Conservation (phyloP, 2,888 invertebrate species). For the Eupithecia inturbata region DNA sequence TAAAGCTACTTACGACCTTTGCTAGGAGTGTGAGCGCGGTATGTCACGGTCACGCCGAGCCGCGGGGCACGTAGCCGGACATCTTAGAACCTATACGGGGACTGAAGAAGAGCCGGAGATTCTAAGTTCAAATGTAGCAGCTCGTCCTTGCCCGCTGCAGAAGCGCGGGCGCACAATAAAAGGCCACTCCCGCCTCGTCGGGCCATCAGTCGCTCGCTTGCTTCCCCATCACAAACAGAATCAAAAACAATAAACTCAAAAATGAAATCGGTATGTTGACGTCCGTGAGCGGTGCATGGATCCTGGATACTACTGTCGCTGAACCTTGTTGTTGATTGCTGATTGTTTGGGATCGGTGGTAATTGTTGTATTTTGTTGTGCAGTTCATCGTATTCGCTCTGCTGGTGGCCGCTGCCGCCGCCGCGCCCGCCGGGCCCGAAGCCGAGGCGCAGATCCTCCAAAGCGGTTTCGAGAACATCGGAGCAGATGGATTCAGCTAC, state of each 20-base stretch:
- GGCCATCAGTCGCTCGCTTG: constrained; percentile 74
- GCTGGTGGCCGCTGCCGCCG: neutral
- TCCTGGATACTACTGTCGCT: neutral
- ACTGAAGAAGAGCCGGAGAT: constrained; percentile 56
- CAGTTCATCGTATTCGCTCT: neutral
- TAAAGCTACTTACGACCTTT: constrained; percentile 12
- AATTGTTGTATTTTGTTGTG: constrained; percentile 9
- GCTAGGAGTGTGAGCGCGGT: constrained; percentile 7
- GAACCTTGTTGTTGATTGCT: constrained; percentile 4
- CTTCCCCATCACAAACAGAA: constrained; percentile 56
- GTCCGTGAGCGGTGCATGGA: constrained; percentile 10
- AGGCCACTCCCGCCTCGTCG: constrained; percentile 54
- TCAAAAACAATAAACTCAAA: constrained; percentile 55
- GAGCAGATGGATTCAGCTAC: neutral
- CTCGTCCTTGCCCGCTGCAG: constrained; percentile 69
- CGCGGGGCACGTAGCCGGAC: constrained; percentile 59
- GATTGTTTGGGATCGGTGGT: constrained; percentile 17
- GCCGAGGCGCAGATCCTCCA: neutral
- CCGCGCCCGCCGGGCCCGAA: constrained; percentile 3
- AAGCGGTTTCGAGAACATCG: neutral
- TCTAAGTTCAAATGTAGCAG: constrained; percentile 81
- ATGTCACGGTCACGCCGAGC: constrained; percentile 30
- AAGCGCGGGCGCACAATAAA: constrained; percentile 64
- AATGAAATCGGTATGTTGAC: constrained; percentile 80
- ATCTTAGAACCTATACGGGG: constrained; percentile 59